phyloP scores from a whole-genome alignment of 2,888 invertebrate genomes.

The Octodonta nipae region DNA sequence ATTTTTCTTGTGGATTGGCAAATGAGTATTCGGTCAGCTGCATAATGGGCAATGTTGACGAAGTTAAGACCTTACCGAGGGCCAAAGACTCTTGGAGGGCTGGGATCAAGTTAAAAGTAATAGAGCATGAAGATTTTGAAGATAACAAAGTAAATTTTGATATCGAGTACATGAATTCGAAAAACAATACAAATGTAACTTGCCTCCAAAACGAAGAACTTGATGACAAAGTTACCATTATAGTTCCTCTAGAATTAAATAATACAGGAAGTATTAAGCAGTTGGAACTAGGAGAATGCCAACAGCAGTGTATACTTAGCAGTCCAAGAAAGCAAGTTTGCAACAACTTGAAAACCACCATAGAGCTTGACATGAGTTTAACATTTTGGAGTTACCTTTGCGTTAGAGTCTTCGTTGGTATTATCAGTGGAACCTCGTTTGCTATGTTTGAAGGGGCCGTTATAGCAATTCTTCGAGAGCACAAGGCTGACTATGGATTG shows the following conservation, averaged over 20 bases:
- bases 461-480: conserved; percentile 59
- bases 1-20: conserved; percentile 25
- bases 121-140: conserved; percentile 19
- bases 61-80: conserved; percentile 12
- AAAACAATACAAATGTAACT: conserved; percentile 12
- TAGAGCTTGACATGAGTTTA: conserved; percentile 48
- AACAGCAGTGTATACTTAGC: conserved; percentile 46
- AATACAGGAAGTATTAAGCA: conserved; percentile 28
- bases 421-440: conserved; percentile 60
- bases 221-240: conserved; percentile 33
- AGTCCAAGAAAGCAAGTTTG: conserved; percentile 46
- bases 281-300: conserved; percentile 39
- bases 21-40: conserved; percentile 12
- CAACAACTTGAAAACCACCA: conserved; percentile 43
- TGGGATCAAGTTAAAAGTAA: conserved; percentile 10
- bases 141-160: conserved; percentile 18
- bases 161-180: conserved; percentile 15
- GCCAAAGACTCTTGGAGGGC: conserved; percentile 12
- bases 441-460: conserved; percentile 73
- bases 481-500: conserved; percentile 63
- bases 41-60: conserved; percentile 17
- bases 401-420: conserved; percentile 49
- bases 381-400: conserved; percentile 63
- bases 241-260: conserved; percentile 33
- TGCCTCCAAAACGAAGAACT: conserved; percentile 29